phyloP scores from a whole-genome alignment of 2,888 invertebrate species.

The Oscheius sp. region DNA sequence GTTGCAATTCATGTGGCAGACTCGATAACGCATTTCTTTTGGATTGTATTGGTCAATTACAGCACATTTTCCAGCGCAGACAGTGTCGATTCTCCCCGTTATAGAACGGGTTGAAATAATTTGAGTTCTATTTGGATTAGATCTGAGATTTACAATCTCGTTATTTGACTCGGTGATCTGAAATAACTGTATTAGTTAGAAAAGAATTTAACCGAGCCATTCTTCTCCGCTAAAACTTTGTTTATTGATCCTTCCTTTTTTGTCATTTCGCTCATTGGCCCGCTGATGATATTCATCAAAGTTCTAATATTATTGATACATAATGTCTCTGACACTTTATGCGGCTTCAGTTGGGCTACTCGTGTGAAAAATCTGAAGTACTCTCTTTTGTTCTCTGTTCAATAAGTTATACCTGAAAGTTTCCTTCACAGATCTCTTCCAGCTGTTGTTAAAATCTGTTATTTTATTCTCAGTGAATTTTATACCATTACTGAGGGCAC shows the following conservation, averaged over 20 bases:
- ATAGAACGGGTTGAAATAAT: neutral
- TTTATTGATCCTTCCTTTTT: neutral
- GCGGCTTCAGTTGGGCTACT: neutral
- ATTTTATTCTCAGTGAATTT: neutral
- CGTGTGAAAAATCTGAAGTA: neutral
- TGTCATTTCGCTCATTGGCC: neutral
- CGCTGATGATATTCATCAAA: neutral
- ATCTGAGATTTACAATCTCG: neutral
- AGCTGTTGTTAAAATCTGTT: slow-evolving; percentile 32
- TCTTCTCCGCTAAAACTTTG: neutral
- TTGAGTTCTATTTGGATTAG: neutral
- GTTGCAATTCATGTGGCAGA: neutral
- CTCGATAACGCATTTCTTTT: neutral
- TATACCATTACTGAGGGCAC: slow-evolving; percentile 32
- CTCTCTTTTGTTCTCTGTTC: too few relatives aligned
- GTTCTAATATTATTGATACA: neutral
- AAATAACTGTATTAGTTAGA: too few relatives aligned
- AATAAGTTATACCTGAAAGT: neutral
- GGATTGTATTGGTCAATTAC: neutral
- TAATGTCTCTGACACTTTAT: neutral
- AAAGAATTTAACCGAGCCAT: neutral
- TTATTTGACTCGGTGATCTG: neutral
- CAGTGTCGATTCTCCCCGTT: neutral
- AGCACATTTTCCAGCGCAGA: neutral
- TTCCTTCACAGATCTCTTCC: slow-evolving; percentile 35